Conservation (phyloP, 1,140 invertebrate genomes). For the Polyergus mexicanus region DNA sequence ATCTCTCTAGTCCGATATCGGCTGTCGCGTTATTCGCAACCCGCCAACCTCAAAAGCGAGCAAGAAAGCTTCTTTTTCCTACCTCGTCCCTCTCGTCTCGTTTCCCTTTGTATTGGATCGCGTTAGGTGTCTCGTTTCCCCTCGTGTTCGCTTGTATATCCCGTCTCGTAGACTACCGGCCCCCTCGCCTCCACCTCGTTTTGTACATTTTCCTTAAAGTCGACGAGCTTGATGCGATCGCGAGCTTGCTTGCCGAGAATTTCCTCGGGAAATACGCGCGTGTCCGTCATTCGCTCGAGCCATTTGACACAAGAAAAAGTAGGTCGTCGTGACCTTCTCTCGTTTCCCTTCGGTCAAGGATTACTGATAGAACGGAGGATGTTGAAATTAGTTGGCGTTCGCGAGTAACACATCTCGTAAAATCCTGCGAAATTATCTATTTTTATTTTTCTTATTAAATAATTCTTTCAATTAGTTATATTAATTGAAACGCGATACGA, state of each 20-base stretch:
- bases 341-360: slow-evolving; percentile 38
- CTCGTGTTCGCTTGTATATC: slow-evolving; percentile 16
- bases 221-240: slow-evolving; percentile 37
- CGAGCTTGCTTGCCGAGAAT: slow-evolving; percentile 46
- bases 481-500: background rate
- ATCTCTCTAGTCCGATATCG: slow-evolving; percentile 48
- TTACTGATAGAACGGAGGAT: slow-evolving; percentile 5
- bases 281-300: slow-evolving; percentile 41
- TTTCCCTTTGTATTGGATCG: slow-evolving; percentile 46
- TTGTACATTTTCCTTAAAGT: slow-evolving; percentile 47
- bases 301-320: slow-evolving; percentile 48
- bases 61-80: slow-evolving; percentile 40
- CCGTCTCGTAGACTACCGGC: slow-evolving; percentile 7
- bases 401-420: background rate
- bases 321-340: background rate
- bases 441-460: background rate
- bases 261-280: slow-evolving; percentile 53
- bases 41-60: slow-evolving; percentile 57
- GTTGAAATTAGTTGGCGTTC: background rate
- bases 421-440: background rate
- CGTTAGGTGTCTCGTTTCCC: slow-evolving; percentile 26
- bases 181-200: slow-evolving; percentile 10
- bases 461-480: background rate
- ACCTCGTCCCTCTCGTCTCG: slow-evolving; percentile 23
- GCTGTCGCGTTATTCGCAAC: slow-evolving; percentile 58